A percentile compares a stretch with the other conserved stretches of the same genome.
These are phyloP conservation scores for Eretmodus cyanostictus DNA, from an alignment of 2,113 vertebrate species.

Conservation along the genomic window DNA sequence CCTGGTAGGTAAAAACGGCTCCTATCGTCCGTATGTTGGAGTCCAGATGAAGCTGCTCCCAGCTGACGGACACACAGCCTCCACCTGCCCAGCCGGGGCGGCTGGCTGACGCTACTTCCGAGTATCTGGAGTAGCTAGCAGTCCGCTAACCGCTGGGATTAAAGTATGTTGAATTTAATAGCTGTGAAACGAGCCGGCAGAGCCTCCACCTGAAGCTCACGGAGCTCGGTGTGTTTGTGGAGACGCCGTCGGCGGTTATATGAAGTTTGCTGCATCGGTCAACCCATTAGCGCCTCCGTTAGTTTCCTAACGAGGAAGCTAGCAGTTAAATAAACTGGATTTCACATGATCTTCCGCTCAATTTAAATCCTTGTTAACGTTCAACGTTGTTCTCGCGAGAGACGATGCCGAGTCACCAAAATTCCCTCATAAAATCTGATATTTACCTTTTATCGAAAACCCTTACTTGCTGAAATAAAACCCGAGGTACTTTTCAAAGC, in stretches of 20 bases:
- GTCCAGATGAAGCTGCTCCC: not conserved
- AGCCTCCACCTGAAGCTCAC: not conserved
- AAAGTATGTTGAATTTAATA: not conserved
- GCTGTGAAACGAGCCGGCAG: not conserved
- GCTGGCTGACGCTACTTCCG: not conserved
- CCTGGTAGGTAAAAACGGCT: not conserved
- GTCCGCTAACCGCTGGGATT: not conserved
- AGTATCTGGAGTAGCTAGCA: constrained; percentile 10
- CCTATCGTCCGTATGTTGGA: not conserved
- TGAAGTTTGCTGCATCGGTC: not conserved
- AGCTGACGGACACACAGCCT: not conserved
- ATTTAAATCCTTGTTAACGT: not conserved
- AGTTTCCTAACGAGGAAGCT: not conserved
- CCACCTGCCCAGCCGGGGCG: too few species aligned
- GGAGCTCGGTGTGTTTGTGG: not conserved
- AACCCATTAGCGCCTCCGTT: not conserved
- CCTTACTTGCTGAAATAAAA: not conserved
- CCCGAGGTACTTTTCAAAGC: not conserved
- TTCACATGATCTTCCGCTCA: not conserved
- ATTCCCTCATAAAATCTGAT: not conserved
- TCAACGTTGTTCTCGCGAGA: not conserved
- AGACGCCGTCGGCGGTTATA: not conserved
- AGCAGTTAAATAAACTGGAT: not conserved
- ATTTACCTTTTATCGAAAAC: not conserved
- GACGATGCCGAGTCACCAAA: not conserved